phyloP scores from a whole-genome alignment of 2,113 vertebrate genomes.

The Nanorana parkeri region DNA sequence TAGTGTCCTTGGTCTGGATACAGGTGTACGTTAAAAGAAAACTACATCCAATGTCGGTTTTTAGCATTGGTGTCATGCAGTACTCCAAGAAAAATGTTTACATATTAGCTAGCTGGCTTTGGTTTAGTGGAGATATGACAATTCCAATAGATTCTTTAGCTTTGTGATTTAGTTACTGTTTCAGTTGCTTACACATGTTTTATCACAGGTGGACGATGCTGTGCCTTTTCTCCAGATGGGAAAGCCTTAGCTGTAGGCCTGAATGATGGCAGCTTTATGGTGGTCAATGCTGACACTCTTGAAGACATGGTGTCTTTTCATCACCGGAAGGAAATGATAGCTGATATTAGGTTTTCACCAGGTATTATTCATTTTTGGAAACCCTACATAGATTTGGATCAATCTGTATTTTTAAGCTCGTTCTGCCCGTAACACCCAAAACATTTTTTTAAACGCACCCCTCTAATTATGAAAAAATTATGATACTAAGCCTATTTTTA shows the following conservation, averaged over 20 bases:
- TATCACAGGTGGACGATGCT: conserved; percentile 89
- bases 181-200: neutral
- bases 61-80: too few relatives aligned
- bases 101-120: too few relatives aligned
- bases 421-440: too few relatives aligned
- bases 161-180: neutral
- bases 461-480: too few relatives aligned
- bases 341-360: conserved; percentile 95
- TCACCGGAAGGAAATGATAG: conserved; percentile 95
- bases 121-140: too few relatives aligned
- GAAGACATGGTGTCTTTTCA: conserved; percentile 99
- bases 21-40: too few relatives aligned
- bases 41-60: too few relatives aligned
- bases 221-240: conserved; percentile 95
- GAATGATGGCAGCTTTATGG: conserved; percentile 95
- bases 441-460: too few relatives aligned
- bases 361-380: conserved; percentile 69
- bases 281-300: conserved; percentile 95
- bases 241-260: conserved; percentile 94
- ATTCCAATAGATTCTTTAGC: too few relatives aligned
- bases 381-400: neutral
- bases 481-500: too few relatives aligned
- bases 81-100: too few relatives aligned
- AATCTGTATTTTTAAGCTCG: neutral
- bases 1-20: too few relatives aligned